Conservation (phyloP, 2,797 vertebrate species). For the Rhincodon typus region DNA sequence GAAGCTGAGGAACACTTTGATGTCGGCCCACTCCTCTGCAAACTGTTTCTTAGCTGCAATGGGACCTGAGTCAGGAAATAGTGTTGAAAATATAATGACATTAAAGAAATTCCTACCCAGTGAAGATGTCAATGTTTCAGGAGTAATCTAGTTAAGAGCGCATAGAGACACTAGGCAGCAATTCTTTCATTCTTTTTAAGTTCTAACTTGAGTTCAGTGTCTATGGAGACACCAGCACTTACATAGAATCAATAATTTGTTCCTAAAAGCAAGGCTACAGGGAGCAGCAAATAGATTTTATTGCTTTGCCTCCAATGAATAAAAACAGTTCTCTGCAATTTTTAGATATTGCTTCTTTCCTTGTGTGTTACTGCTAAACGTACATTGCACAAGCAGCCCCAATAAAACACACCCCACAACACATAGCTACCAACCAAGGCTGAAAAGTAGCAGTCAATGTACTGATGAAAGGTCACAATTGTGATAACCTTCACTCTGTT, state of each 20-base stretch:
- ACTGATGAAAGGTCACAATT: too few species aligned
- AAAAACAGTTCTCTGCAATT: background rate
- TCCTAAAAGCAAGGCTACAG: background rate
- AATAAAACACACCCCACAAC: background rate
- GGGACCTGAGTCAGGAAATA: slow-evolving; percentile 16
- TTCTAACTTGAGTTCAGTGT: background rate
- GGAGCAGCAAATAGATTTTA: background rate
- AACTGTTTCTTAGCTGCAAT: slow-evolving; percentile 13
- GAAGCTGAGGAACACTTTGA: slow-evolving; percentile 20
- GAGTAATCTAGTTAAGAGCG: slow-evolving; percentile 30
- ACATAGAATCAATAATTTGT: background rate
- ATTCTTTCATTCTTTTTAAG: slow-evolving; percentile 18
- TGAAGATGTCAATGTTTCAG: background rate
- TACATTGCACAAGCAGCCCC: background rate
- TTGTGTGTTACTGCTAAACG: background rate
- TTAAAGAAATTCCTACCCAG: slow-evolving; percentile 11
- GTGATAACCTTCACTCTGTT: too few species aligned
- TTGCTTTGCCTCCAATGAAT: background rate
- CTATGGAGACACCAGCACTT: background rate
- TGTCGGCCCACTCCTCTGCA: slow-evolving; percentile 1
- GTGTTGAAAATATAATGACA: slow-evolving; percentile 35
- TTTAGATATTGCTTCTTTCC: background rate
- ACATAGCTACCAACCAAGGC: background rate
- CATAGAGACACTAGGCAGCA: background rate
- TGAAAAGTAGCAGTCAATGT: background rate